Conservation (phyloP, 2,888 invertebrate species). For the Galeruca laticollis region DNA sequence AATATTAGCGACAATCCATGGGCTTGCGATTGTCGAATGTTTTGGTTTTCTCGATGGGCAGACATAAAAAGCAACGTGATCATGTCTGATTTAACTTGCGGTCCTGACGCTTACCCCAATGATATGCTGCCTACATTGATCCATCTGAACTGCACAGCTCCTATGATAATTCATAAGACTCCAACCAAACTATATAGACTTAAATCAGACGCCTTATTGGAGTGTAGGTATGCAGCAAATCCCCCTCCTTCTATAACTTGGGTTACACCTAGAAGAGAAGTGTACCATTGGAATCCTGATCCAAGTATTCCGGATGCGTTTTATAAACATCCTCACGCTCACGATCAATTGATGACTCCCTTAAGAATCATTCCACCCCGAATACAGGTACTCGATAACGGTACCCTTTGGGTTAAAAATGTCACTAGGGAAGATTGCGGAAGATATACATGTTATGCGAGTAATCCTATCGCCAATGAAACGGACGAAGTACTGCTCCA, state of each 20-base stretch:
- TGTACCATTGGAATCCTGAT: constrained; percentile 85
- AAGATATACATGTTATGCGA: constrained; percentile 86
- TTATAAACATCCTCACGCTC: constrained; percentile 75
- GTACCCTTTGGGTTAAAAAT: constrained; percentile 61
- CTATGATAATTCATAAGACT: constrained; percentile 72
- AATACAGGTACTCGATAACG: constrained; percentile 74
- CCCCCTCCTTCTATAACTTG: constrained; percentile 86
- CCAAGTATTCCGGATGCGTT: constrained; percentile 75
- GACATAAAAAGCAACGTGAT: constrained; percentile 67
- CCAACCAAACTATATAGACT: constrained; percentile 75
- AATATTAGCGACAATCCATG: constrained; percentile 82
- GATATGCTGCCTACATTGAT: constrained; percentile 79
- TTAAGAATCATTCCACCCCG: constrained; percentile 67
- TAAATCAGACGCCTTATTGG: constrained; percentile 77
- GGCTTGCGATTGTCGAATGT: constrained; percentile 85
- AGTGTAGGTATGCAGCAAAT: constrained; percentile 79
- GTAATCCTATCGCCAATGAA: constrained; percentile 85
- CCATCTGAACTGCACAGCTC: constrained; percentile 79
- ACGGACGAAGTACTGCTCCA: constrained; percentile 82
- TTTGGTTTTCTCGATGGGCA: constrained; percentile 59
- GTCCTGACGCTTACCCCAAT: constrained; percentile 73
- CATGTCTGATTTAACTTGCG: constrained; percentile 75
- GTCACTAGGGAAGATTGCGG: constrained; percentile 86
- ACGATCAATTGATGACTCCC: constrained; percentile 69
- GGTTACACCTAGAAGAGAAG: constrained; percentile 82